A percentile compares a stretch with the other conserved stretches of the same genome.
Evolutionary conservation across 2,888 invertebrate genomes (phyloP).

Genomic region (Ophion ellenae): DNA sequence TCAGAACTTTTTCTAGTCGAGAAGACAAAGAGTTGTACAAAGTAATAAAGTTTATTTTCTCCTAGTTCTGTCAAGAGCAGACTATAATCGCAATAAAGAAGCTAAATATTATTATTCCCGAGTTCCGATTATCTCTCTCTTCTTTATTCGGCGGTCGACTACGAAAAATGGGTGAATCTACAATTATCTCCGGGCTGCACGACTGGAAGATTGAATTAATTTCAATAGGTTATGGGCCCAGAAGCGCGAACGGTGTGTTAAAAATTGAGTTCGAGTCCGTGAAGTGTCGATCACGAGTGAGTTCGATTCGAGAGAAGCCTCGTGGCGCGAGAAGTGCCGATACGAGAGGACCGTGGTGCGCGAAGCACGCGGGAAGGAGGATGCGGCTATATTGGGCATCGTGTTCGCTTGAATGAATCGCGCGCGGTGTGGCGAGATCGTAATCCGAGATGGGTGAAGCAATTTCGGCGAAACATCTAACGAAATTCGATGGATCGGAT

Average conservation of each 20-base stretch:
- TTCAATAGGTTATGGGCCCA: constrained; percentile 42
- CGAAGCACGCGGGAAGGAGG: background rate
- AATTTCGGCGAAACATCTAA: constrained; percentile 84
- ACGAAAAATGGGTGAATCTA: too few relatives aligned
- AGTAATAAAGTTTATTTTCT: too few relatives aligned
- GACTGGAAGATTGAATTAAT: too few relatives aligned
- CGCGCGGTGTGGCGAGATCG: constrained; percentile 7
- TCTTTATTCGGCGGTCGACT: too few relatives aligned
- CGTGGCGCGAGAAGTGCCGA: background rate
- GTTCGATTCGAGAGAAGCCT: background rate
- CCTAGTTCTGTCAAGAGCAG: too few relatives aligned
- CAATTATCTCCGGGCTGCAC: too few relatives aligned
- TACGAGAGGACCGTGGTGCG: background rate
- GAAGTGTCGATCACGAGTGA: background rate
- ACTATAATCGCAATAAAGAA: too few relatives aligned
- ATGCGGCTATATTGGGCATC: constrained; percentile 53
- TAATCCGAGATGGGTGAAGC: constrained; percentile 53
- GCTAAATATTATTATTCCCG: too few relatives aligned
- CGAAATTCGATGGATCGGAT: constrained; percentile 71
- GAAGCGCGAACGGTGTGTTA: background rate
- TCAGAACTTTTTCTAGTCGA: too few relatives aligned
- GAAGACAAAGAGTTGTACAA: too few relatives aligned
- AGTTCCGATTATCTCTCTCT: too few relatives aligned
- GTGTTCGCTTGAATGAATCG: constrained; percentile 20
- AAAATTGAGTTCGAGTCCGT: background rate